A percentile compares a stretch with the other conserved stretches of the same genome.
Evolutionary conservation across 2,888 invertebrate genomes (phyloP).

Genomic region (Catocala sponsa): DNA sequence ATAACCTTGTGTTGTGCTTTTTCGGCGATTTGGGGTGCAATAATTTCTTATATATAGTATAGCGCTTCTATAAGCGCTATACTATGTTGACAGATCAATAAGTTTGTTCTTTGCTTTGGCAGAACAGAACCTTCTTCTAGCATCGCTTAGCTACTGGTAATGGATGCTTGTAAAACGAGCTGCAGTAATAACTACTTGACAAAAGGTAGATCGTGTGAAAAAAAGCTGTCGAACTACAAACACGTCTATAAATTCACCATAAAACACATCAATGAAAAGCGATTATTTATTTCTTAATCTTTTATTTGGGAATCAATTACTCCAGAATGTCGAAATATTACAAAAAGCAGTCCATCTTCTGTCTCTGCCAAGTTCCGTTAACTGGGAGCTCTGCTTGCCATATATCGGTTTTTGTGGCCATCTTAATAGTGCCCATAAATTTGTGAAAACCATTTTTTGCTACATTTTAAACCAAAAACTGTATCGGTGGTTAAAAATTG

Average conservation of each 20-base stretch:
- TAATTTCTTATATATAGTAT: no score
- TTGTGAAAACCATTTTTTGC: conserved; percentile 77
- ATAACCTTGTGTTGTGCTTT: no score
- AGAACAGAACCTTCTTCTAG: no score
- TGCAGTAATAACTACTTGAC: no score
- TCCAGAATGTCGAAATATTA: background rate
- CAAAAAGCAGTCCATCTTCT: conserved; percentile 34
- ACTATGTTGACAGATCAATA: no score
- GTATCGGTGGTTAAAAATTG: conserved; percentile 7
- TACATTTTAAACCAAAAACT: conserved; percentile 36
- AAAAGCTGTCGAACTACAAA: background rate
- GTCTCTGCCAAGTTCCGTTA: conserved; percentile 77
- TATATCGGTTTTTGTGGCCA: conserved; percentile 76
- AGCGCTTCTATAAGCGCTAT: no score
- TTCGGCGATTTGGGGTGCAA: no score
- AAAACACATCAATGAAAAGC: background rate
- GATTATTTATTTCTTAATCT: background rate
- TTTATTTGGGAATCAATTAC: background rate
- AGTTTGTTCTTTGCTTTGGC: no score
- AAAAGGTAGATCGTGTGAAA: no score
- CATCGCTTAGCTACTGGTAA: no score
- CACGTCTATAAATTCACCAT: background rate
- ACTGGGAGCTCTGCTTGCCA: conserved; percentile 46
- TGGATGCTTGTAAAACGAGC: no score
- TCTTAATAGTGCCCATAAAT: conserved; percentile 84